A percentile compares a stretch with the other conserved stretches of the same genome.
Conservation (phyloP, 2,113 vertebrate species). For the Rhizomys pruinosus region DNA sequence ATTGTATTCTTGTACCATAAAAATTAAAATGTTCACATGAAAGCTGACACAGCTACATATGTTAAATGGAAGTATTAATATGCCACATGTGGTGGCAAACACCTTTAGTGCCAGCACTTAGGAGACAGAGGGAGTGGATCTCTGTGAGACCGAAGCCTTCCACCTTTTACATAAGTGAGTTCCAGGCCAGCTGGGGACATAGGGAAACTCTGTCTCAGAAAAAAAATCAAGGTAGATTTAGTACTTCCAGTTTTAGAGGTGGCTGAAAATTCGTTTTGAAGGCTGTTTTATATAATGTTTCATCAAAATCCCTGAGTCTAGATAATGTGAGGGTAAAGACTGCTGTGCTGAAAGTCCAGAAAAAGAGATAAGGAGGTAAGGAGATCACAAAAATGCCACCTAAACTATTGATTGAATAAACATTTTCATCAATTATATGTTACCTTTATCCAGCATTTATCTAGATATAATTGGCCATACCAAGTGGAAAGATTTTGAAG, state of each 20-base stretch:
- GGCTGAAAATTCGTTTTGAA: neutral
- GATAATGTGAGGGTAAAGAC: rapidly evolving
- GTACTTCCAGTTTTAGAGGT: neutral
- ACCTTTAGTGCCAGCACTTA: too few species aligned
- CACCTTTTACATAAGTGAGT: too few species aligned
- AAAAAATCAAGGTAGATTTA: neutral
- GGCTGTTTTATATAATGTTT: neutral
- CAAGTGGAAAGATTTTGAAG: neutral
- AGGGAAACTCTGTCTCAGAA: too few species aligned
- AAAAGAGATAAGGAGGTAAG: neutral
- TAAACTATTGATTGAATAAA: neutral
- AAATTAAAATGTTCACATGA: neutral
- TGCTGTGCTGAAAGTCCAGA: neutral
- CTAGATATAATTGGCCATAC: neutral
- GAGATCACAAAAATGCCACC: neutral
- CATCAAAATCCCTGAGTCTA: neutral
- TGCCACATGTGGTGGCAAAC: too few species aligned
- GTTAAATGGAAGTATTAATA: neutral
- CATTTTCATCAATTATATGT: neutral
- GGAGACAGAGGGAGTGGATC: too few species aligned
- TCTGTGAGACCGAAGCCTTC: too few species aligned
- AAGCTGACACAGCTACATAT: neutral
- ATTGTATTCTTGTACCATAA: neutral
- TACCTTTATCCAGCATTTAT: neutral
- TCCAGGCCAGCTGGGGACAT: too few species aligned